phyloP scores from a whole-genome alignment of 2,113 vertebrate species.

The Pteronura brasiliensis region DNA sequence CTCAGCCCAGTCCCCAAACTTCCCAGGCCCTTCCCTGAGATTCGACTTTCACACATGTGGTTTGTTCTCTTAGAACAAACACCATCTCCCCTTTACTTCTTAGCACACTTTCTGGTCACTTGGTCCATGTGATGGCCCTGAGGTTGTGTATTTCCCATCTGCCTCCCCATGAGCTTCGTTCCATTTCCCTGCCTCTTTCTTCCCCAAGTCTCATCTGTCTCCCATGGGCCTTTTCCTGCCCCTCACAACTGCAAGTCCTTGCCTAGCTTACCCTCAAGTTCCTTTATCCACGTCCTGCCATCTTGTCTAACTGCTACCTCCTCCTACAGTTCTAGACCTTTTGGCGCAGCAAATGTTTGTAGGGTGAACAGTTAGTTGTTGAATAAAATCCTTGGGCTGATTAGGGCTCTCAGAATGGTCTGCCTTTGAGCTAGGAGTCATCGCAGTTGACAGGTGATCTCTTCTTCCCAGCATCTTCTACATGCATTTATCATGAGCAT shows the following conservation, averaged over 20 bases:
- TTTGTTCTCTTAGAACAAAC: not conserved
- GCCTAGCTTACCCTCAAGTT: not conserved
- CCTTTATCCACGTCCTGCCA: not conserved
- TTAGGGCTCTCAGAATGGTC: not conserved
- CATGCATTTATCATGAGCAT: rapidly evolving
- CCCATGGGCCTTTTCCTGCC: rapidly evolving
- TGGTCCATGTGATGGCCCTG: rapidly evolving
- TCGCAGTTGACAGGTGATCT: rapidly evolving
- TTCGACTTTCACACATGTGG: rapidly evolving
- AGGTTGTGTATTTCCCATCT: rapidly evolving
- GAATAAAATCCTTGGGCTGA: not conserved
- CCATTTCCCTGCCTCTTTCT: not conserved
- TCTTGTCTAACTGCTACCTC: rapidly evolving
- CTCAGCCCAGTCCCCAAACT: not conserved
- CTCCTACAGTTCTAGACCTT: not conserved
- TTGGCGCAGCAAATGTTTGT: rapidly evolving
- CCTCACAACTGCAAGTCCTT: not conserved
- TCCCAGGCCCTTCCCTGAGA: not conserved
- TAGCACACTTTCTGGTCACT: too few relatives aligned
- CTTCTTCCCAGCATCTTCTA: not conserved
- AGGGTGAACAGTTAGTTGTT: not conserved
- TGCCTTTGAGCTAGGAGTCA: not conserved
- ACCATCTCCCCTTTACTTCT: not conserved
- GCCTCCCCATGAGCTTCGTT: not conserved
- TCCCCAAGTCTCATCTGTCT: rapidly evolving